Evolutionary conservation across 2,888 invertebrate species (phyloP), one percentile per base, ranked within the genome.

Genomic region (Bedellia somnulentella): DNA sequence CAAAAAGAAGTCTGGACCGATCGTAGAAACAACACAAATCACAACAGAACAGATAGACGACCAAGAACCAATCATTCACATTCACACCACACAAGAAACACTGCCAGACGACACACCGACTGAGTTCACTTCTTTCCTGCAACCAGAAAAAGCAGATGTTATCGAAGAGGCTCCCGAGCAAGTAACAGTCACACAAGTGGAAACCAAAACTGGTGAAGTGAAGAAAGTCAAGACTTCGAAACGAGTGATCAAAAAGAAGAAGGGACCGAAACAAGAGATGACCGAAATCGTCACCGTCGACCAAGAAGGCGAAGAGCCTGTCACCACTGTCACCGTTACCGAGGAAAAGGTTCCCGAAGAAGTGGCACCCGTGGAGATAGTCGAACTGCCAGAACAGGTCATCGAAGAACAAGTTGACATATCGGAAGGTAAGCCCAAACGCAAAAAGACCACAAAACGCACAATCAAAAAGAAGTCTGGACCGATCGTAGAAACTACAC

Each of bases 261-360:
- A 57, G 29, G 77, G 64, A 2, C 46, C 47, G 0, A 68, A 71
- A 29, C 47, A 62, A 35, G 71, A 75, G 40, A 49, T 67, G 5
- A 73, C 78, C 1, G 68, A 67, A 44, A 66, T 66, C n/a, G 52
- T 62, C 2, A 77, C 75, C 4, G 47, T 66, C 10, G 53, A 70
- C 35, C 56, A 60, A 30, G 61, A 67, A 2, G 59, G 56, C 12
- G 55, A 63, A 28, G 43, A 41, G 2, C 58, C 63, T 0, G 42
- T 56, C 1, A 59, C 56, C 0, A 60, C 55, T 0, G 51, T 66
- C 0, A 33, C 40, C 0, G 40, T 46, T 37, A 55, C 29, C 41
- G 67, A 47, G 47, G 57, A 41, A 48, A 68, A 46, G 38, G 44
- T 39, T 11, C 2, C 51, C 3, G 57, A 63, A 33, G 67, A 71